These are phyloP conservation scores for Diplogasteroides magnus DNA, from an alignment of 1,140 invertebrate genomes.

Conservation along the genomic window DNA sequence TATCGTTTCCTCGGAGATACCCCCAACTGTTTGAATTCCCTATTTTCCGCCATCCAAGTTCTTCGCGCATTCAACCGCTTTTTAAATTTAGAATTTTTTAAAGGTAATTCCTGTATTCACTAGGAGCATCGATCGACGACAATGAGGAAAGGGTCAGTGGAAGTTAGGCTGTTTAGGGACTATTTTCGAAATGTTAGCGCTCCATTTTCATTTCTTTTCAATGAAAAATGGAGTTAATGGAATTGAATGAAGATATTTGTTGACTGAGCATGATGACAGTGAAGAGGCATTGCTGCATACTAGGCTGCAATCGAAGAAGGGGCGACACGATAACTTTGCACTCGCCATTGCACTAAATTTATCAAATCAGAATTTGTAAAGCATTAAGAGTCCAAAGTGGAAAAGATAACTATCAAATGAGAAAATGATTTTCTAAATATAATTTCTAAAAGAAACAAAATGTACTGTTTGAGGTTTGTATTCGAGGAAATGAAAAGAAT, in stretches of 20 bases:
- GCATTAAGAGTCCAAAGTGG: neutral
- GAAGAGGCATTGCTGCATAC: too few species aligned
- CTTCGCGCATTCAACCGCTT: neutral
- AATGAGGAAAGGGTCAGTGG: too few species aligned
- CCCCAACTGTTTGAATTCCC: neutral
- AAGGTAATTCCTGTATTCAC: neutral
- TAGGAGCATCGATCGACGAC: neutral
- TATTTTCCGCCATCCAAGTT: neutral
- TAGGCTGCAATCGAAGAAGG: too few species aligned
- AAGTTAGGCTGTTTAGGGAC: too few species aligned
- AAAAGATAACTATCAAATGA: neutral
- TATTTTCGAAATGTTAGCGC: too few species aligned
- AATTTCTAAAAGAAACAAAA: neutral
- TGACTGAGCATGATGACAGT: too few species aligned
- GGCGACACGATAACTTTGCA: too few species aligned
- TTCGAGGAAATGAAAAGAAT: neutral
- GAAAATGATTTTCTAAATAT: neutral
- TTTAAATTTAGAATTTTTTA: neutral
- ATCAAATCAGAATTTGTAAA: too few species aligned
- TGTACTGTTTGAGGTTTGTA: neutral
- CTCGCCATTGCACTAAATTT: too few species aligned
- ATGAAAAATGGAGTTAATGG: too few species aligned
- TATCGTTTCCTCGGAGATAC: neutral
- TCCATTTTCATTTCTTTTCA: too few species aligned
- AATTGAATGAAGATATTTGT: too few species aligned